Conservation (phyloP, 1,140 invertebrate species). For the Ephestia elutella region DNA sequence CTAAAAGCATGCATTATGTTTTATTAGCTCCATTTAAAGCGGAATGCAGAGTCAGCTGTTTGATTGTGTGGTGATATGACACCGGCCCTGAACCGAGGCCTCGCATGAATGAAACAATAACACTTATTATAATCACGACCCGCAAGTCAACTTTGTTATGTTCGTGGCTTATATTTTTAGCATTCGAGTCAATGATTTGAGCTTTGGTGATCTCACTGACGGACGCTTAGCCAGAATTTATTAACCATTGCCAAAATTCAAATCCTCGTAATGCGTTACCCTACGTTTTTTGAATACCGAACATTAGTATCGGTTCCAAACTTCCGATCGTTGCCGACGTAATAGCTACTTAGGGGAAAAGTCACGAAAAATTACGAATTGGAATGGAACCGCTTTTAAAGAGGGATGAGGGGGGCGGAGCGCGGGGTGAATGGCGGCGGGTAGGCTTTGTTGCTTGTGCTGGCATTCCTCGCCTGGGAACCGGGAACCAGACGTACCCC, state of each 20-base stretch:
- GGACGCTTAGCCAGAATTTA: conserved; percentile 11
- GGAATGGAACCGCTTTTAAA: conserved; percentile 48
- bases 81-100: conserved; percentile 42
- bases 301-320: conserved; percentile 20
- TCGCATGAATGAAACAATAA: conserved; percentile 42
- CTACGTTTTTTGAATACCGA: conserved; percentile 44
- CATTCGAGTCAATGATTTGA: conserved; percentile 11
- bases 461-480: conserved; percentile 71
- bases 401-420: conserved; percentile 24
- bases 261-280: conserved; percentile 22
- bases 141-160: conserved; percentile 26
- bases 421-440: conserved; percentile 59
- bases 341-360: conserved; percentile 54
- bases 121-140: conserved; percentile 33
- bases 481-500: conserved; percentile 43
- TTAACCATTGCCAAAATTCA: conserved; percentile 20
- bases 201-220: no score
- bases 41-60: conserved; percentile 35
- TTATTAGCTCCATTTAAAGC: conserved; percentile 1
- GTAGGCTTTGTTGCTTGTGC: conserved; percentile 68
- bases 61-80: conserved; percentile 26
- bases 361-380: conserved; percentile 60
- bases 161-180: conserved; percentile 18
- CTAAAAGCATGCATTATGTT: background rate
- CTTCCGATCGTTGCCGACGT: conserved; percentile 32